Percentiles rank a stretch among this genome's conserved stretches.
These are phyloP conservation scores for Spodoptera picta DNA, from an alignment of 2,888 invertebrate genomes.

Conservation along the genomic window DNA sequence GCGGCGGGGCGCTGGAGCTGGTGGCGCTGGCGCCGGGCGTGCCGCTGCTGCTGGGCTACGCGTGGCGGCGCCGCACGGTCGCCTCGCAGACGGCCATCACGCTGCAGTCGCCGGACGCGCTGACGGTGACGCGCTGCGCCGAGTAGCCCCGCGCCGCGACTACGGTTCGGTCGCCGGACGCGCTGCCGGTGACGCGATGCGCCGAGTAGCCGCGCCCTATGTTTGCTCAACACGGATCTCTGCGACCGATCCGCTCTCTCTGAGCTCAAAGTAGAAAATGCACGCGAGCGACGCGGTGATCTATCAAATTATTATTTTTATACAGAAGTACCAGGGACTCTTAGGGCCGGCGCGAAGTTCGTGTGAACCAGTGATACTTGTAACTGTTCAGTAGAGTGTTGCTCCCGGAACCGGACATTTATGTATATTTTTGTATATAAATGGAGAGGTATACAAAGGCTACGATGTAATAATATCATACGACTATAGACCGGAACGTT, in stretches of 20 bases:
- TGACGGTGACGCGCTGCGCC: slow-evolving; percentile 69
- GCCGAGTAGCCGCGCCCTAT: slow-evolving; percentile 33
- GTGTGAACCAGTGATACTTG: slow-evolving; percentile 67
- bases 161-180: slow-evolving; percentile 80
- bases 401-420: slow-evolving; percentile 76
- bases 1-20: slow-evolving; percentile 66
- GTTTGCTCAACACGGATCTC: slow-evolving; percentile 69
- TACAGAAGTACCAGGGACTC: slow-evolving; percentile 66
- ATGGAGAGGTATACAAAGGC: slow-evolving; percentile 79
- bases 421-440: slow-evolving; percentile 88
- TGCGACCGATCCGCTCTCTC: slow-evolving; percentile 52
- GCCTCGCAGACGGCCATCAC: slow-evolving; percentile 84
- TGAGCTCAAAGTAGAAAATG: slow-evolving; percentile 63
- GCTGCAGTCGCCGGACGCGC: slow-evolving; percentile 78
- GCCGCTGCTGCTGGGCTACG: slow-evolving; percentile 81
- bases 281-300: slow-evolving; percentile 63
- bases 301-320: slow-evolving; percentile 79
- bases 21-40: slow-evolving; percentile 80
- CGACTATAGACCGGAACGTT: slow-evolving; percentile 64
- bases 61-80: slow-evolving; percentile 72
- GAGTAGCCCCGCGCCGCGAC: slow-evolving; percentile 80
- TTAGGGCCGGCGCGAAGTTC: slow-evolving; percentile 58
- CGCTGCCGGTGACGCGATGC: slow-evolving; percentile 67
- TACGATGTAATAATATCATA: slow-evolving; percentile 82
- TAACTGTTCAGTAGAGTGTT: slow-evolving; percentile 63